Evolutionary conservation across 2,113 vertebrate species (phyloP).

Genomic region (Tiliqua scincoides): DNA sequence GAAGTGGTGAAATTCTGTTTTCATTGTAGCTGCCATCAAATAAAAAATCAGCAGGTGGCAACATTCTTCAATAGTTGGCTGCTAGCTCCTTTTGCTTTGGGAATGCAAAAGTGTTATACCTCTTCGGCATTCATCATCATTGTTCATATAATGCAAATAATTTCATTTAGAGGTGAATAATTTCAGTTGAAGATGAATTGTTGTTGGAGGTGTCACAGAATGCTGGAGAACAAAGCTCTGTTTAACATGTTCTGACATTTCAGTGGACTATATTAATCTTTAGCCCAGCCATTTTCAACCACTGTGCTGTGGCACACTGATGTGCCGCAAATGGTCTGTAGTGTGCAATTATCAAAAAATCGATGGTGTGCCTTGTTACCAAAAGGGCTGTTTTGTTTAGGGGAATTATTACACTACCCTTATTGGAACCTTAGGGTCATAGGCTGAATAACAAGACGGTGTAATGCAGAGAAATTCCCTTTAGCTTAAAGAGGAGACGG

Average conservation of each 20-base stretch:
- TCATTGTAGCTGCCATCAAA: slow-evolving; percentile 47
- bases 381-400: too few relatives aligned
- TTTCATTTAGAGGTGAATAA: slow-evolving; percentile 6
- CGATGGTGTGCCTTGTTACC: neutral
- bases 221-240: neutral
- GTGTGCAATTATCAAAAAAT: too few relatives aligned
- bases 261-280: neutral
- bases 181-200: slow-evolving; percentile 2
- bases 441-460: too few relatives aligned
- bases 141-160: slow-evolving; percentile 3
- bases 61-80: slow-evolving; percentile 28
- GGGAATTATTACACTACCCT: too few relatives aligned
- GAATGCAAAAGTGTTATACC: neutral
- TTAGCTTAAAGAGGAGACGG: too few relatives aligned
- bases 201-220: neutral
- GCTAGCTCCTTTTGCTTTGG: slow-evolving; percentile 31
- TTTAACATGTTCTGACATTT: neutral
- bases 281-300: too few relatives aligned
- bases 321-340: too few relatives aligned
- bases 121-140: neutral
- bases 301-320: too few relatives aligned
- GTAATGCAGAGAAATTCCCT: too few relatives aligned
- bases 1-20: neutral
- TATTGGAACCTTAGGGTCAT: too few relatives aligned
- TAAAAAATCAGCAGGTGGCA: slow-evolving; percentile 43